Percentiles rank a stretch among this genome's conserved stretches.
These are phyloP conservation scores for Diaprepes abbreviatus DNA, from an alignment of 2,888 invertebrate species.

Conservation along the genomic window DNA sequence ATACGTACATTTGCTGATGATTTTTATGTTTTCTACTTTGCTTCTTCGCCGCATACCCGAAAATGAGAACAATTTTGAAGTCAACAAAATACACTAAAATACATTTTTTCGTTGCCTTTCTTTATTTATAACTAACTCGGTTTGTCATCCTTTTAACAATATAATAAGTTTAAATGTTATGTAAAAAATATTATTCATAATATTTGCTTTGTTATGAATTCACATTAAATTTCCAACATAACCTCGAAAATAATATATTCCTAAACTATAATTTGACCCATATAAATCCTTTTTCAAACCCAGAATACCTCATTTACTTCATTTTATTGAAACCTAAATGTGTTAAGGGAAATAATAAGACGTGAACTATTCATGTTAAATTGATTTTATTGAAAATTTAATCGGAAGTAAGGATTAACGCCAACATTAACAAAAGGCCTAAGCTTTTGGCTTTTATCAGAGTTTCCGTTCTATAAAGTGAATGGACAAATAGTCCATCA, in stretches of 20 bases:
- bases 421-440: slow-evolving; percentile 52
- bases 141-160: too few relatives aligned
- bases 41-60: too few relatives aligned
- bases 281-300: neutral
- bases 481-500: too few relatives aligned
- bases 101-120: too few relatives aligned
- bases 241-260: neutral
- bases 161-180: too few relatives aligned
- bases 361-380: slow-evolving; percentile 36
- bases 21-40: too few relatives aligned
- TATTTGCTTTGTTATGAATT: neutral
- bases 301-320: slow-evolving; percentile 1
- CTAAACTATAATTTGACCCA: neutral
- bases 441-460: slow-evolving; percentile 45
- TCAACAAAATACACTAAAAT: too few relatives aligned
- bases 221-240: neutral
- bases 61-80: too few relatives aligned
- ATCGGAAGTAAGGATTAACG: slow-evolving; percentile 57
- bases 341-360: slow-evolving; percentile 18
- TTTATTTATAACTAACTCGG: too few relatives aligned
- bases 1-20: too few relatives aligned
- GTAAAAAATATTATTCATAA: neutral
- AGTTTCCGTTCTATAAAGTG: too few relatives aligned
- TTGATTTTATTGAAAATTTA: slow-evolving; percentile 53
- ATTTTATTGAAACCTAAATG: neutral